A percentile compares a stretch with the other conserved stretches of the same genome.
These are phyloP conservation scores for Sparus aurata DNA, from an alignment of 2,797 vertebrate species.

Conservation along the genomic window DNA sequence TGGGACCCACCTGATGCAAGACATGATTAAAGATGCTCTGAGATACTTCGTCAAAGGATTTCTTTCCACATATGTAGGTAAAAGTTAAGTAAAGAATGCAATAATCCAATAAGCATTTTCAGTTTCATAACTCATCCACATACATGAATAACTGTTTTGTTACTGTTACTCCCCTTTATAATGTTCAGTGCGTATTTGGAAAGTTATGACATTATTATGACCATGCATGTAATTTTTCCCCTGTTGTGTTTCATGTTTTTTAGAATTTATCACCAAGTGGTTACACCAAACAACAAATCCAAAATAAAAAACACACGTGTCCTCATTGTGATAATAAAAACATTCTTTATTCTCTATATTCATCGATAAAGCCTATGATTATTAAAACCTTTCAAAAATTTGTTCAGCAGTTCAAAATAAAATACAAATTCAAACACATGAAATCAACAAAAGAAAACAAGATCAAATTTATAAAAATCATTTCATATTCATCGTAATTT, in stretches of 20 bases:
- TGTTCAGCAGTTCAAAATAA: constrained; percentile 47
- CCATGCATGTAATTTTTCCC: not conserved
- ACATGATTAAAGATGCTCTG: constrained; percentile 98
- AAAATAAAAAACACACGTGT: not conserved
- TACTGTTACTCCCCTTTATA: no score
- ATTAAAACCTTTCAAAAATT: constrained; percentile 52
- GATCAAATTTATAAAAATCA: constrained; percentile 38
- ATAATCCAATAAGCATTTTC: no score
- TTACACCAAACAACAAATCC: not conserved
- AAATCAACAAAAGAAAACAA: constrained; percentile 10
- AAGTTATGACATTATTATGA: not conserved
- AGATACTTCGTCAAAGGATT: constrained; percentile 89
- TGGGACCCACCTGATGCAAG: constrained; percentile 98
- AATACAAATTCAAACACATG: constrained; percentile 29
- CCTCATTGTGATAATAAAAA: constrained; percentile 50
- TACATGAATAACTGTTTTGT: no score
- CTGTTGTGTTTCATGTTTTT: not conserved
- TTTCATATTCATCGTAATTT: constrained; percentile 1
- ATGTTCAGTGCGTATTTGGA: not conserved
- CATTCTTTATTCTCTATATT: constrained; percentile 57
- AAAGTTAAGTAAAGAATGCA: no score
- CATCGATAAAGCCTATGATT: constrained; percentile 46
- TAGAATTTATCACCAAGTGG: not conserved
- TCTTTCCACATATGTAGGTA: no score
- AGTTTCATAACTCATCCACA: no score